These are phyloP conservation scores for Epicauta chinensis DNA, from an alignment of 1,140 invertebrate genomes.

Conservation along the genomic window DNA sequence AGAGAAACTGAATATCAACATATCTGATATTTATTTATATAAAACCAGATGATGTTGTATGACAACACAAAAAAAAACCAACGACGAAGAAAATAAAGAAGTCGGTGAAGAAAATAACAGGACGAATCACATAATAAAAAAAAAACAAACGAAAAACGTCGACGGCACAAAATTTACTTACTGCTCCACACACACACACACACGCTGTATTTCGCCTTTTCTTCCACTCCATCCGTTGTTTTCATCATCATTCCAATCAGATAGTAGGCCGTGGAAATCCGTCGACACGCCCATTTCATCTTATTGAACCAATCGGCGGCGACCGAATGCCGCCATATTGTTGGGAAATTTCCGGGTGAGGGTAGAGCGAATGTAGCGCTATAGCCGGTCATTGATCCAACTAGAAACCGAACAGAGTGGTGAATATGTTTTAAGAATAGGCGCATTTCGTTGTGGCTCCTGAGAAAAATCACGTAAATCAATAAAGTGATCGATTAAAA, in stretches of 20 bases:
- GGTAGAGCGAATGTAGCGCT: constrained; percentile 28
- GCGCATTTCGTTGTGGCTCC: constrained; percentile 22
- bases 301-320: constrained; percentile 22
- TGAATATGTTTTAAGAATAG: constrained; percentile 20
- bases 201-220: too few relatives aligned
- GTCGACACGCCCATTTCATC: constrained; percentile 7
- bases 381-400: constrained; percentile 26
- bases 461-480: constrained; percentile 31
- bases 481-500: constrained; percentile 31
- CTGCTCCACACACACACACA: constrained; percentile 9
- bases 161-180: constrained; percentile 13
- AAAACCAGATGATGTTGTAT: too few relatives aligned
- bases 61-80: too few relatives aligned
- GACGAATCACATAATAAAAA: too few relatives aligned
- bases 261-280: constrained; percentile 4
- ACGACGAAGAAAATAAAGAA: too few relatives aligned
- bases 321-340: constrained; percentile 29
- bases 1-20: too few relatives aligned
- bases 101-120: too few relatives aligned
- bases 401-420: constrained; percentile 14
- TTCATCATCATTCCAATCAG: too few relatives aligned
- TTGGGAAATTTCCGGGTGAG: constrained; percentile 1
- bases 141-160: constrained; percentile 1
- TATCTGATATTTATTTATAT: too few relatives aligned
- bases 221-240: too few relatives aligned